A percentile compares a stretch with the other conserved stretches of the same genome.
These are phyloP conservation scores for Neosilurus hyrtlii DNA, from an alignment of 2,797 vertebrate species.

Conservation along the genomic window DNA sequence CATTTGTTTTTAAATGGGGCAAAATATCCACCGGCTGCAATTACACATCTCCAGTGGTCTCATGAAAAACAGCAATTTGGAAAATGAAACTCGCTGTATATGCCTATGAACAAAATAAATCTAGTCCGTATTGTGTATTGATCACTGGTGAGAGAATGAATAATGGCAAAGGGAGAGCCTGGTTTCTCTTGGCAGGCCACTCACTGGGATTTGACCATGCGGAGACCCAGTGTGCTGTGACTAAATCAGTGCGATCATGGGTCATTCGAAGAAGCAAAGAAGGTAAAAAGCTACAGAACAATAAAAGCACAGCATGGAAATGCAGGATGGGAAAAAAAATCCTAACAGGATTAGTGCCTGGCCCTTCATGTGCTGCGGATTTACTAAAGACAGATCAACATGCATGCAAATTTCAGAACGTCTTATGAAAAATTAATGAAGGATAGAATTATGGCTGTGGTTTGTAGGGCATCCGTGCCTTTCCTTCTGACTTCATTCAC, in stretches of 20 bases:
- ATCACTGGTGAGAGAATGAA: slow-evolving; percentile 34
- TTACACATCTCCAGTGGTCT: slow-evolving; percentile 56
- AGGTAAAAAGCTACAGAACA: slow-evolving; percentile 46
- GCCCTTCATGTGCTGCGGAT: slow-evolving; percentile 36
- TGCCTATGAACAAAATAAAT: slow-evolving; percentile 60
- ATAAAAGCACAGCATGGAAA: slow-evolving; percentile 7
- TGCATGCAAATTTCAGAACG: neutral
- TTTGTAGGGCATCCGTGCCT: neutral
- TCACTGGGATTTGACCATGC: slow-evolving; percentile 36
- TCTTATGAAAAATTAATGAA: neutral
- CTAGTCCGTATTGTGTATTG: slow-evolving; percentile 52
- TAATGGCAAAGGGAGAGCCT: slow-evolving; percentile 20
- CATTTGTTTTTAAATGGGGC: slow-evolving; percentile 65
- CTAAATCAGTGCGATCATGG: slow-evolving; percentile 37
- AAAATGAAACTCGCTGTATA: slow-evolving; percentile 60
- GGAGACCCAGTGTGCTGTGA: slow-evolving; percentile 26
- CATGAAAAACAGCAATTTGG: slow-evolving; percentile 64
- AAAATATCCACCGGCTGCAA: slow-evolving; percentile 60
- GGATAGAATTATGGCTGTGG: neutral
- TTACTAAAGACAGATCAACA: slow-evolving; percentile 6
- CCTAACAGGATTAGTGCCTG: slow-evolving; percentile 24
- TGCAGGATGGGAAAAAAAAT: neutral
- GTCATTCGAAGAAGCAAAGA: slow-evolving; percentile 48
- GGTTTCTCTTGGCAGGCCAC: slow-evolving; percentile 24
- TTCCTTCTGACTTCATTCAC: neutral